These are phyloP conservation scores for Salvelinus alpinus DNA, from an alignment of 2,113 vertebrate genomes.

Conservation along the genomic window DNA sequence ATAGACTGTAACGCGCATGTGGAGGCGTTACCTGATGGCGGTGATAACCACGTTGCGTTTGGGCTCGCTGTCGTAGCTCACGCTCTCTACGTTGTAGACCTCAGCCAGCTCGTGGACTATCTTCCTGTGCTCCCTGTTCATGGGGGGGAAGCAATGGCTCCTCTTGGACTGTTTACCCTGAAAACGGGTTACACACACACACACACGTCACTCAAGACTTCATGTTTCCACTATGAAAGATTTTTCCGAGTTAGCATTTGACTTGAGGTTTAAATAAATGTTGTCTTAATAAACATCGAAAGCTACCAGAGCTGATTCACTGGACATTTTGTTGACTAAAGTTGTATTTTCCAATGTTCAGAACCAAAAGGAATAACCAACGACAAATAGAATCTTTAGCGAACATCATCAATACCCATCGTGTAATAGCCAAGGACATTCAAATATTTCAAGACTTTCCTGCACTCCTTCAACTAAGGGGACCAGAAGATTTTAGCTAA, in stretches of 20 bases:
- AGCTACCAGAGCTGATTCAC: too few species aligned
- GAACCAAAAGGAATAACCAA: too few species aligned
- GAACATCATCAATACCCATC: neutral
- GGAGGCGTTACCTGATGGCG: constrained; percentile 79
- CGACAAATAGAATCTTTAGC: too few species aligned
- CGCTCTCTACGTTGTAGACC: constrained; percentile 88
- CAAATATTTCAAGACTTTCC: neutral
- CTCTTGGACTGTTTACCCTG: constrained; percentile 90
- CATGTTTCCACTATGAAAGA: neutral
- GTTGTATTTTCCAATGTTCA: neutral
- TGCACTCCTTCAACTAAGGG: neutral
- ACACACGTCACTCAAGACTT: too few species aligned
- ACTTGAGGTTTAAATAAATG: too few species aligned
- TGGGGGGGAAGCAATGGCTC: constrained; percentile 92
- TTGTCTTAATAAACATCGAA: too few species aligned
- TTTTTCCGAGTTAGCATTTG: neutral
- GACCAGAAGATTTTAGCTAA: neutral
- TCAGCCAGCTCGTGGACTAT: constrained; percentile 95
- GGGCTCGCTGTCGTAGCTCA: constrained; percentile 96
- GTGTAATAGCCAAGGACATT: neutral
- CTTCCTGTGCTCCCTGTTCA: constrained; percentile 94
- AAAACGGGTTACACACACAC: constrained; percentile 6
- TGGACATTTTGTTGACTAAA: neutral
- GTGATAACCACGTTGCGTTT: constrained; percentile 97
- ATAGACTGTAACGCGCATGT: too few species aligned